Percentiles rank a stretch among this genome's conserved stretches.
phyloP scores from a whole-genome alignment of 1,140 invertebrate genomes.

The Maniola jurtina region DNA sequence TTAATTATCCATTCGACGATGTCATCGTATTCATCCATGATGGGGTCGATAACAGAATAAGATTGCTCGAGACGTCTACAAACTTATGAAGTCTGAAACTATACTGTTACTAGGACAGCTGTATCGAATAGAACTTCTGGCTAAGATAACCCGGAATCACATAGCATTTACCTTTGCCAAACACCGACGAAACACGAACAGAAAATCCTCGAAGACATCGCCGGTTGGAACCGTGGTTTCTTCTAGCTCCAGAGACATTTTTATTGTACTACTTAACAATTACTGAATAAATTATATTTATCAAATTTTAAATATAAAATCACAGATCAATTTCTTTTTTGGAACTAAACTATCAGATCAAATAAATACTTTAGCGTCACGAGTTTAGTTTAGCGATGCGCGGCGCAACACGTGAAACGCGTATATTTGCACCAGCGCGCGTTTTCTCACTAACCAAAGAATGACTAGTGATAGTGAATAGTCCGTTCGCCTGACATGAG shows the following conservation, averaged over 20 bases:
- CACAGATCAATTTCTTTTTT: constrained; percentile 69
- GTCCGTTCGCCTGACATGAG: constrained; percentile 36
- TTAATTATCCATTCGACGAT: constrained; percentile 62
- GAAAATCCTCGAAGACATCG: constrained; percentile 82
- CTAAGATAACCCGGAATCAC: constrained; percentile 58
- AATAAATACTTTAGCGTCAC: constrained; percentile 45
- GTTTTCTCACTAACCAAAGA: constrained; percentile 55
- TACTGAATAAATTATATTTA: constrained; percentile 49
- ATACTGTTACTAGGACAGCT: constrained; percentile 29
- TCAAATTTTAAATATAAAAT: constrained; percentile 54
- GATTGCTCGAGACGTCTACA: constrained; percentile 12
- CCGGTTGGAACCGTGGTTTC: constrained; percentile 71
- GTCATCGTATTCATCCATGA: constrained; percentile 53
- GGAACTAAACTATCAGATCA: constrained; percentile 68
- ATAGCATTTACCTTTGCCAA: constrained; percentile 79
- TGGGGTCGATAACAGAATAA: constrained; percentile 31
- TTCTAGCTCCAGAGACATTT: constrained; percentile 77
- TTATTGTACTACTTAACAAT: constrained; percentile 47
- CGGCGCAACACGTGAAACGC: constrained; percentile 42
- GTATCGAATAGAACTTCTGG: constrained; percentile 23
- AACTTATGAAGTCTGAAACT: constrained; percentile 22
- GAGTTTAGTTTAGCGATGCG: constrained; percentile 46
- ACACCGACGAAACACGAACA: constrained; percentile 79
- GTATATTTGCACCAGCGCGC: constrained; percentile 42
- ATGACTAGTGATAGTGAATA: constrained; percentile 28